phyloP scores from a whole-genome alignment of 1,140 invertebrate species.

The Diabrotica undecimpunctata region DNA sequence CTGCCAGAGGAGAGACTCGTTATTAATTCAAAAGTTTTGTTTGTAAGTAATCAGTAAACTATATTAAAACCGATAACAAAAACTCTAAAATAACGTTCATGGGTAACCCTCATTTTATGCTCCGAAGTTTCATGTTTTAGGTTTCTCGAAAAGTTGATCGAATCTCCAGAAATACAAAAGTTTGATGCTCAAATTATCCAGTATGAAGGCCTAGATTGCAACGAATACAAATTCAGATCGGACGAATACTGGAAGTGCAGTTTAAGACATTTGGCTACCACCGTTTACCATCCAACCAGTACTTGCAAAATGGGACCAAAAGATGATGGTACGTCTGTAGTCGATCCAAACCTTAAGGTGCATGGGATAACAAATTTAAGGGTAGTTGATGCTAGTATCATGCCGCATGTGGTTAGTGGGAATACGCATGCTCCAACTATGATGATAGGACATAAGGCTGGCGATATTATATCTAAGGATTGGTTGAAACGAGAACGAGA shows the following conservation, averaged over 20 bases:
- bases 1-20: too few species aligned
- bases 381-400: conserved; percentile 63
- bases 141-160: conserved; percentile 56
- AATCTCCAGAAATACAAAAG: conserved; percentile 43
- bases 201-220: conserved; percentile 70
- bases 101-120: too few species aligned
- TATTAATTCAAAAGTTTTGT: too few species aligned
- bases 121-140: too few species aligned
- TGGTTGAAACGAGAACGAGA: conserved; percentile 44
- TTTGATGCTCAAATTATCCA: conserved; percentile 56
- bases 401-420: conserved; percentile 61
- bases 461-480: conserved; percentile 62
- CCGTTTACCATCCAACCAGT: conserved; percentile 80
- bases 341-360: conserved; percentile 62
- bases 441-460: conserved; percentile 65
- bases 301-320: conserved; percentile 85
- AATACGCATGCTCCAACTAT: conserved; percentile 64
- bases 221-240: conserved; percentile 64
- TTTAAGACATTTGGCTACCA: conserved; percentile 75
- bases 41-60: too few species aligned
- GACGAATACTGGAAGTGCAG: conserved; percentile 86
- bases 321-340: conserved; percentile 71
- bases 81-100: too few species aligned
- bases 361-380: conserved; percentile 56
- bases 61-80: too few species aligned